Conservation (phyloP, 2,888 invertebrate genomes). For the Poecilobothrus nobilitatus region DNA sequence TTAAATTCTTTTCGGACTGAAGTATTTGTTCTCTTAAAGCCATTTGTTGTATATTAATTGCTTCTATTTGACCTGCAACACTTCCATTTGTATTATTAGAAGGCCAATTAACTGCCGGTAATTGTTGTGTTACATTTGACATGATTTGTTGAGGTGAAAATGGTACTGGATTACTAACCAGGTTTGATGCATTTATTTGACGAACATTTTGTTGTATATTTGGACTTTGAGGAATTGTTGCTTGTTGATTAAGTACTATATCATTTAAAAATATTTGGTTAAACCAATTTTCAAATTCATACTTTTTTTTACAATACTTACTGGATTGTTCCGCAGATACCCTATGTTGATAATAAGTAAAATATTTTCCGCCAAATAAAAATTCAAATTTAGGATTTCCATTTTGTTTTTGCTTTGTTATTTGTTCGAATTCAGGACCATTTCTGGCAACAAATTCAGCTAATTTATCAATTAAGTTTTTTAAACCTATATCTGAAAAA, state of each 20-base stretch:
- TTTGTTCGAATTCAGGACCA: conserved; percentile 98
- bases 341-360: conserved; percentile 94
- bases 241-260: conserved; percentile 23
- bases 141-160: conserved; percentile 10
- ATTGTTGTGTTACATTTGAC: conserved; percentile 19
- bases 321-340: conserved; percentile 91
- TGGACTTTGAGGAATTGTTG: conserved; percentile 14
- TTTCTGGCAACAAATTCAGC: conserved; percentile 98
- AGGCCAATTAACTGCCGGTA: conserved; percentile 9
- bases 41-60: conserved; percentile 67
- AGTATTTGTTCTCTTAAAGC: conserved; percentile 83
- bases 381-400: conserved; percentile 97
- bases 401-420: conserved; percentile 97
- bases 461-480: conserved; percentile 96
- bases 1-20: conserved; percentile 92
- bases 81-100: conserved; percentile 25
- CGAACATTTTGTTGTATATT: conserved; percentile 19
- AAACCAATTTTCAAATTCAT: conserved; percentile 9
- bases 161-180: conserved; percentile 16
- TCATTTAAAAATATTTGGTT: neutral
- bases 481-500: conserved; percentile 74
- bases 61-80: conserved; percentile 47
- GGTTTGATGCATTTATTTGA: conserved; percentile 17
- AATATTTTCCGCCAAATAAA: conserved; percentile 91
- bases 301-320: conserved; percentile 47